Conservation (phyloP, 2,888 invertebrate species). For the Cistogaster globosa region DNA sequence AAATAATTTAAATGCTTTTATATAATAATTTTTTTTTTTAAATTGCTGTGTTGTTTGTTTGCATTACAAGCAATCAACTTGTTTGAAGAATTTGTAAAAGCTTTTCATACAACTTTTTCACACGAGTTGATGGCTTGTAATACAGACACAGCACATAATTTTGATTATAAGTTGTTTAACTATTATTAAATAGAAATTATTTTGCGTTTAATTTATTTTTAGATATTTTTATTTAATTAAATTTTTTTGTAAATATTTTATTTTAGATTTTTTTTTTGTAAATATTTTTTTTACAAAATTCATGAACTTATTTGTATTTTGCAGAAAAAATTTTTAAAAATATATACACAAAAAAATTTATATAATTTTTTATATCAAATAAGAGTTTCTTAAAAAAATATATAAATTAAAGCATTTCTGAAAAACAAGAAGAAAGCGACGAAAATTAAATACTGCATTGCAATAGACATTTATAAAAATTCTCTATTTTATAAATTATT, state of each 20-base stretch:
- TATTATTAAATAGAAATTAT: slow-evolving; percentile 37
- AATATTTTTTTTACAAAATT: slow-evolving; percentile 3
- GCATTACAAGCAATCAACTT: slow-evolving; percentile 3
- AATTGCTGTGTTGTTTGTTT: not conserved
- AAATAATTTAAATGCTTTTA: slow-evolving; percentile 29
- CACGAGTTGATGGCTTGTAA: too few relatives aligned
- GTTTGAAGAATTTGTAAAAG: too few relatives aligned
- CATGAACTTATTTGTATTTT: slow-evolving; percentile 30
- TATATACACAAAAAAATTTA: not conserved
- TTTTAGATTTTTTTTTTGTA: slow-evolving; percentile 10
- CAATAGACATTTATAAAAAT: slow-evolving; percentile 56
- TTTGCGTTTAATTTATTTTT: slow-evolving; percentile 45
- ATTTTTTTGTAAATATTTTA: slow-evolving; percentile 21
- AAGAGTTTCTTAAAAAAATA: not conserved
- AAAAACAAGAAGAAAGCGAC: slow-evolving; percentile 16
- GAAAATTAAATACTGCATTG: slow-evolving; percentile 47
- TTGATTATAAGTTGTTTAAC: slow-evolving; percentile 11
- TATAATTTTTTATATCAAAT: not conserved
- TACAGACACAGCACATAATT: not conserved
- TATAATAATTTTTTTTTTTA: slow-evolving; percentile 9
- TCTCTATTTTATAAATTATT: slow-evolving; percentile 50
- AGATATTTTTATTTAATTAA: slow-evolving; percentile 1
- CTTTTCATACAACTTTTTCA: too few relatives aligned
- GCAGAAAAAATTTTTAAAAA: slow-evolving; percentile 6
- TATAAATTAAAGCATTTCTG: slow-evolving; percentile 44